Conservation (phyloP, 2,888 invertebrate genomes). For the Furcula furcula region DNA sequence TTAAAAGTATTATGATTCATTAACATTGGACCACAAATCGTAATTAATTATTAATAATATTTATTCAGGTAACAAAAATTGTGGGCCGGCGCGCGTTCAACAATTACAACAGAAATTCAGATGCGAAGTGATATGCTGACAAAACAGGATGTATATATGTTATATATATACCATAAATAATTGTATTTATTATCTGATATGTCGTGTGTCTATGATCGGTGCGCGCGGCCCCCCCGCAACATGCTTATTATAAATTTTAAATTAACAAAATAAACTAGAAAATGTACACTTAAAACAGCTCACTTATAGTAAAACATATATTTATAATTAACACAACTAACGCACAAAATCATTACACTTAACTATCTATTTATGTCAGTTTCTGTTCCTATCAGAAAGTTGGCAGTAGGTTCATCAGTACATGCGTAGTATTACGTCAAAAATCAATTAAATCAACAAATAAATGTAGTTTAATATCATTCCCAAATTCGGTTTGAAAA, state of each 20-base stretch:
- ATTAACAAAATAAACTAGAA: conserved; percentile 77
- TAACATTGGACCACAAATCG: conserved; percentile 81
- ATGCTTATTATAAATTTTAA: conserved; percentile 64
- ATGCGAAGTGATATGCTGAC: conserved; percentile 57
- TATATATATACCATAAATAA: conserved; percentile 33
- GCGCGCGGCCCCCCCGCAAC: conserved; percentile 60
- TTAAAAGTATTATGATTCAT: conserved; percentile 76
- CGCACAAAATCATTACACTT: conserved; percentile 69
- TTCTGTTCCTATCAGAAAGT: conserved; percentile 62
- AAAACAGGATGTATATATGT: conserved; percentile 36
- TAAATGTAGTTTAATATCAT: conserved; percentile 64
- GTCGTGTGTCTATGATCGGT: conserved; percentile 31
- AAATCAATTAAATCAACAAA: conserved; percentile 48
- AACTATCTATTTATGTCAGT: conserved; percentile 46
- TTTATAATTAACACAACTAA: conserved; percentile 74
- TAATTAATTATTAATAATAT: conserved; percentile 78
- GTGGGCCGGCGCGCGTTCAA: conserved; percentile 55
- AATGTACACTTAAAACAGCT: conserved; percentile 66
- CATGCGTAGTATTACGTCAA: conserved; percentile 48
- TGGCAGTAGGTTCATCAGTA: conserved; percentile 76
- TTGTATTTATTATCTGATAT: conserved; percentile 51
- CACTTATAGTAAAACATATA: conserved; percentile 68
- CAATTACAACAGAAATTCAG: conserved; percentile 29
- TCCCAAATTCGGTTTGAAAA: conserved; percentile 60
- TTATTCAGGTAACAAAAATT: conserved; percentile 81